phyloP scores from a whole-genome alignment of 2,888 invertebrate species.

The Xanthostigma xanthostigma region DNA sequence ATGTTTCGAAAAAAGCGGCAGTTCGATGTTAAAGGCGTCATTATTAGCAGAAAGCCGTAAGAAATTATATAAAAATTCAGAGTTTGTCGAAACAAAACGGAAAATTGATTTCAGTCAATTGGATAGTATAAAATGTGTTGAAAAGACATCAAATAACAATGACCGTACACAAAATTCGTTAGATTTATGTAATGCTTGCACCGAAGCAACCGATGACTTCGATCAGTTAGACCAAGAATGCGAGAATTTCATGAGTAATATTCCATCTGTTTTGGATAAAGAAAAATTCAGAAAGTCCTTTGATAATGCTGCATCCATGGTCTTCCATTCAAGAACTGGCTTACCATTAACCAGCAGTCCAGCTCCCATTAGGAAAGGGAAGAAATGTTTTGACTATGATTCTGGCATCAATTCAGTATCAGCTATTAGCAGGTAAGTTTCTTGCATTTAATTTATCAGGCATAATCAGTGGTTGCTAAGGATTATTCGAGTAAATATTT shows the following conservation, averaged over 20 bases:
- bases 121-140: conserved; percentile 28
- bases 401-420: conserved; percentile 62
- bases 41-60: conserved; percentile 1
- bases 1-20: neutral
- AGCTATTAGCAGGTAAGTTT: conserved; percentile 60
- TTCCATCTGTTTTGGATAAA: conserved; percentile 57
- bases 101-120: conserved; percentile 19
- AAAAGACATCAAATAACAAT: conserved; percentile 5
- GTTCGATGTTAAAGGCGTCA: neutral
- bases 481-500: too few species aligned
- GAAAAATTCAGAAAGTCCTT: conserved; percentile 58
- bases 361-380: conserved; percentile 63
- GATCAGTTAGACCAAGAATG: conserved; percentile 1
- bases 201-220: neutral
- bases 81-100: conserved; percentile 1
- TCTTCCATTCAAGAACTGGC: conserved; percentile 68
- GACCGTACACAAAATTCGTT: neutral
- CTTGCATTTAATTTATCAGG: neutral
- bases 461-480: too few species aligned
- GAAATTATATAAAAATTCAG: conserved; percentile 1
- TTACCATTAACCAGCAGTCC: conserved; percentile 76
- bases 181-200: conserved; percentile 6
- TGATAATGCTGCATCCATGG: conserved; percentile 67
- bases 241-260: conserved; percentile 21
- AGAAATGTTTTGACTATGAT: conserved; percentile 71